Evolutionary conservation across 2,888 invertebrate genomes (phyloP).

Genomic region (Drosophila affinis): DNA sequence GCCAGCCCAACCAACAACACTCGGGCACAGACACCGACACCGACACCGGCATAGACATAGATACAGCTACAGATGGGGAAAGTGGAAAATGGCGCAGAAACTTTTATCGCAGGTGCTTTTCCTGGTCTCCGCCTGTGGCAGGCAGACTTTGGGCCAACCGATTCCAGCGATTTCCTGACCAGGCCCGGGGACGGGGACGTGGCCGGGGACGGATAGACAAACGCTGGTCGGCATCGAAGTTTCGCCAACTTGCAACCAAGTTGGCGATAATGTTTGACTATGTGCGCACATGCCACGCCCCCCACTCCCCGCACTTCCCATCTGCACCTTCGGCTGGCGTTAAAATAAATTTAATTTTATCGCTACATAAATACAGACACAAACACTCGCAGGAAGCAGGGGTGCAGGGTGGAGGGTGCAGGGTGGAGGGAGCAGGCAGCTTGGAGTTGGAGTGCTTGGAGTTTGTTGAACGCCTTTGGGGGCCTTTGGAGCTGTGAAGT

Average conservation of each 20-base stretch:
- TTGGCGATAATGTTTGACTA: slow-evolving; percentile 75
- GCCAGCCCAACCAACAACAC: slow-evolving; percentile 12
- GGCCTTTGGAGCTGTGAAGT: slow-evolving; percentile 9
- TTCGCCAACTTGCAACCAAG: slow-evolving; percentile 60
- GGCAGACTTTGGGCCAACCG: slow-evolving; percentile 12
- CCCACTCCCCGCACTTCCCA: neutral
- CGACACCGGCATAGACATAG: slow-evolving; percentile 1
- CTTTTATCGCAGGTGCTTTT: slow-evolving; percentile 72
- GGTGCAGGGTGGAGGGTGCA: neutral
- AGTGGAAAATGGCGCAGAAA: slow-evolving; percentile 75
- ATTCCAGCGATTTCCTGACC: slow-evolving; percentile 71
- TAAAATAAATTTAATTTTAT: slow-evolving; percentile 77
- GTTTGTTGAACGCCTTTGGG: neutral
- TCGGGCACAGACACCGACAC: slow-evolving; percentile 13
- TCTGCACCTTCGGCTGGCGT: slow-evolving; percentile 59
- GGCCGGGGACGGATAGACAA: slow-evolving; percentile 50
- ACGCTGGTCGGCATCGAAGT: slow-evolving; percentile 47
- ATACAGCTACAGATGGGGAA: slow-evolving; percentile 32
- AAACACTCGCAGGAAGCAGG: slow-evolving; percentile 30
- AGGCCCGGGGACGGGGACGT: slow-evolving; percentile 16
- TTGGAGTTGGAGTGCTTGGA: neutral
- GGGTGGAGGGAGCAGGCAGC: neutral
- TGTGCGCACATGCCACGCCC: slow-evolving; percentile 59
- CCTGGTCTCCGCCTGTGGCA: slow-evolving; percentile 49
- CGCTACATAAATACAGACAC: slow-evolving; percentile 71